phyloP scores from a whole-genome alignment of 2,113 vertebrate genomes.

The Rhagologus leucostigma region DNA sequence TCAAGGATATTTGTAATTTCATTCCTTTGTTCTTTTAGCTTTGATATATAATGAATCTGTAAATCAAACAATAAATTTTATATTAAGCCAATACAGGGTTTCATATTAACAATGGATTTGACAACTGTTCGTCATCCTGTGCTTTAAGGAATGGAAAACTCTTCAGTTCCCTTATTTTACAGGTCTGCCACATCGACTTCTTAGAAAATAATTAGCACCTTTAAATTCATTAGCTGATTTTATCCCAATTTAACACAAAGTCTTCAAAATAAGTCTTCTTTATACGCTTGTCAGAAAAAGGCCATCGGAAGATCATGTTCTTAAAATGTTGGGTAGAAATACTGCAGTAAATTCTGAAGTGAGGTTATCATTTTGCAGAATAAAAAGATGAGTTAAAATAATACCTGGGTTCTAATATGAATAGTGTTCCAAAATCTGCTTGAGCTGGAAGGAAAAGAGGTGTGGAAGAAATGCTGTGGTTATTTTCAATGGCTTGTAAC shows the following conservation, averaged over 20 bases:
- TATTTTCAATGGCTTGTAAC: not conserved
- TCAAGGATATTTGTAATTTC: not conserved
- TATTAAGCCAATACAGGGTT: not conserved
- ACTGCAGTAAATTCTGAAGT: not conserved
- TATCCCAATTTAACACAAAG: not conserved
- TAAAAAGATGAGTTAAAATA: not conserved
- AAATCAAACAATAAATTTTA: not conserved
- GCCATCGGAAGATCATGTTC: not conserved
- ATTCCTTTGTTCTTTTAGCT: not conserved
- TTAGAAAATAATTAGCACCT: not conserved
- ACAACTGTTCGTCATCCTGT: not conserved
- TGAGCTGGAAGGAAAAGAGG: not conserved
- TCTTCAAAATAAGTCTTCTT: not conserved
- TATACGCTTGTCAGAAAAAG: not conserved
- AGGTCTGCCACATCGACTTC: not conserved
- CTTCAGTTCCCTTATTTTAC: not conserved
- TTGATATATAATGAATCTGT: not conserved
- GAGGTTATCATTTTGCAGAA: not conserved
- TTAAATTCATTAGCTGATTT: not conserved
- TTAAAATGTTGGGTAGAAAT: not conserved
- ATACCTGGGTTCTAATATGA: not conserved
- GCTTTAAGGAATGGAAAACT: not conserved
- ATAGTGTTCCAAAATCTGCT: not conserved
- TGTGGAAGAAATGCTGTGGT: not conserved
- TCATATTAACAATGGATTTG: not conserved